Evolutionary conservation across 2,888 invertebrate species (phyloP).

Genomic region (Parascotia fuliginaria): DNA sequence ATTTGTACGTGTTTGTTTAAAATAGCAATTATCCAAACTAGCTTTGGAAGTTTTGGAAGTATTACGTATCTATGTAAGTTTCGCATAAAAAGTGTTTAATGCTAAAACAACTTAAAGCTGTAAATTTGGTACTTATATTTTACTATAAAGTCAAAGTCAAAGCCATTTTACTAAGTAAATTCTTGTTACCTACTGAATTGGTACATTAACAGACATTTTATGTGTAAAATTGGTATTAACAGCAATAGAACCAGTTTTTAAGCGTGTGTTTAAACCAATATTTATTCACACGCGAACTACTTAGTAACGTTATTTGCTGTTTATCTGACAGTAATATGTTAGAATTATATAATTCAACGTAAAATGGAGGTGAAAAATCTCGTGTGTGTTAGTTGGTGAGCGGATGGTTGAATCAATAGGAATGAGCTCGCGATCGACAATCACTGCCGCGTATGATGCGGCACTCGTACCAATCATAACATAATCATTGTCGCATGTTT

Average conservation of each 20-base stretch:
- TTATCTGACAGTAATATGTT: background rate
- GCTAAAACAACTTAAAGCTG: too few relatives aligned
- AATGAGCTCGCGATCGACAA: constrained; percentile 18
- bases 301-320: background rate
- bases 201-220: background rate
- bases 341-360: constrained; percentile 3
- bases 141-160: too few relatives aligned
- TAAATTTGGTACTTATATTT: too few relatives aligned
- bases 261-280: background rate
- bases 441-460: constrained; percentile 19
- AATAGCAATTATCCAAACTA: too few relatives aligned
- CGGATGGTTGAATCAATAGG: constrained; percentile 43
- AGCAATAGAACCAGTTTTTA: background rate
- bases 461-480: constrained; percentile 40
- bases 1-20: too few relatives aligned
- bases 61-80: too few relatives aligned
- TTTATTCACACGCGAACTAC: background rate
- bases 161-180: too few relatives aligned
- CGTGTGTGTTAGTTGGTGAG: constrained; percentile 18
- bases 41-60: too few relatives aligned
- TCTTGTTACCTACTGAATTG: too few relatives aligned
- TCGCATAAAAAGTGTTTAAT: too few relatives aligned
- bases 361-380: constrained; percentile 4
- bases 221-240: background rate
- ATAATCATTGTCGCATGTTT: constrained; percentile 24